Conservation (phyloP, 2,888 invertebrate species). For the Drosophila heteroneura region DNA sequence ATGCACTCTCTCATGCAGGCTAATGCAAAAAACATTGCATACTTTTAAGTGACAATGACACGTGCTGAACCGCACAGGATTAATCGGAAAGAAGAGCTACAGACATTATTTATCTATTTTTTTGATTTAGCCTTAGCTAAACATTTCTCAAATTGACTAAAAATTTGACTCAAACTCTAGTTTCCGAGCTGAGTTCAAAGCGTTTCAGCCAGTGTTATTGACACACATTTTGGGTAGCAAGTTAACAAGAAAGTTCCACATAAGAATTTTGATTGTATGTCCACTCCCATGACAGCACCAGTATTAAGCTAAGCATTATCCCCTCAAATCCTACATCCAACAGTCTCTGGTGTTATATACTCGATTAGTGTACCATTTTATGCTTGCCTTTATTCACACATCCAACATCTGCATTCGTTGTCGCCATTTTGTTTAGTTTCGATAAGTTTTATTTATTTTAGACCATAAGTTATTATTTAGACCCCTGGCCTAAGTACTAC, state of each 20-base stretch:
- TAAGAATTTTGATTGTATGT: constrained; percentile 32
- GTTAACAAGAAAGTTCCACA: constrained; percentile 37
- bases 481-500: constrained; percentile 49
- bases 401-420: constrained; percentile 37
- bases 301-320: constrained; percentile 76
- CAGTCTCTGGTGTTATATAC: constrained; percentile 50
- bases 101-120: background rate
- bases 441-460: constrained; percentile 75
- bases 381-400: constrained; percentile 39
- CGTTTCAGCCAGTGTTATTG: constrained; percentile 24
- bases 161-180: background rate
- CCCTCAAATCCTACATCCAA: constrained; percentile 18
- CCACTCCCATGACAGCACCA: constrained; percentile 79
- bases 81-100: constrained; percentile 1
- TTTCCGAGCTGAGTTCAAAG: background rate
- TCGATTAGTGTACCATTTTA: constrained; percentile 34
- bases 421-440: constrained; percentile 69
- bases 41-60: constrained; percentile 48
- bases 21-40: constrained; percentile 54
- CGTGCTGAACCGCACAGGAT: constrained; percentile 2
- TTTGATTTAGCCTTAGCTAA: background rate
- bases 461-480: constrained; percentile 47
- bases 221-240: constrained; percentile 19
- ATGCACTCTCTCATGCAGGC: constrained; percentile 34
- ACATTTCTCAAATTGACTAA: background rate